These are phyloP conservation scores for Conger conger DNA, from an alignment of 2,113 vertebrate genomes.

Conservation along the genomic window DNA sequence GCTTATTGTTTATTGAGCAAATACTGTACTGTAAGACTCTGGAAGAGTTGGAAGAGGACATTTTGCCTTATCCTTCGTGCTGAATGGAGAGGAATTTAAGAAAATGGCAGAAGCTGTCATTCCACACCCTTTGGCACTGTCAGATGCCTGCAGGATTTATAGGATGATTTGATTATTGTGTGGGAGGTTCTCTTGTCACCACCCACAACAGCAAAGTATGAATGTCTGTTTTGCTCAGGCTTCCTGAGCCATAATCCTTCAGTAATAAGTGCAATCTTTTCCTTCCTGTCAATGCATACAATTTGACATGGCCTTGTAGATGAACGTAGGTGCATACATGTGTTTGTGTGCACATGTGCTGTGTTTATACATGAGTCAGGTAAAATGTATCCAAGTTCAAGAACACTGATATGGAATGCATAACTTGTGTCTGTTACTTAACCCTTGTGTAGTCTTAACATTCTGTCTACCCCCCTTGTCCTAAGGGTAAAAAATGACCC, in stretches of 20 bases:
- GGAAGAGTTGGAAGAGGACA: slow-evolving; percentile 89
- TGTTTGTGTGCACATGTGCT: too few species aligned
- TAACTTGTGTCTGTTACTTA: too few species aligned
- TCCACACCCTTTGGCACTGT: slow-evolving; percentile 85
- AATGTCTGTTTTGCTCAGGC: slow-evolving; percentile 90
- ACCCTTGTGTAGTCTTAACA: too few species aligned
- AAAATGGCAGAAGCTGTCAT: slow-evolving; percentile 88
- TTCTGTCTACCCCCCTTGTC: too few species aligned
- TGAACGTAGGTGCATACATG: not conserved
- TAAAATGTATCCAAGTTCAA: too few species aligned
- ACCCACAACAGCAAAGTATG: slow-evolving; percentile 81
- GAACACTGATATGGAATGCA: too few species aligned
- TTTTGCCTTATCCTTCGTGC: slow-evolving; percentile 85
- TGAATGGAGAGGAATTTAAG: slow-evolving; percentile 95
- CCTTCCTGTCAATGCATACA: slow-evolving; percentile 73
- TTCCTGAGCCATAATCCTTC: slow-evolving; percentile 91
- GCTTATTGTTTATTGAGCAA: slow-evolving; percentile 85
- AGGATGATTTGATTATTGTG: slow-evolving; percentile 88
- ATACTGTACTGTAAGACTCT: slow-evolving; percentile 87
- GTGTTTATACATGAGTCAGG: too few species aligned
- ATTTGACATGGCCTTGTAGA: not conserved
- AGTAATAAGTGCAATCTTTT: slow-evolving; percentile 68
- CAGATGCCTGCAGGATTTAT: slow-evolving; percentile 80
- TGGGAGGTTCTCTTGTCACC: slow-evolving; percentile 74
- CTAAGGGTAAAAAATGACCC: too few species aligned